Evolutionary conservation across 2,797 vertebrate genomes (phyloP).

Genomic region (Centroberyx gerrardi): DNA sequence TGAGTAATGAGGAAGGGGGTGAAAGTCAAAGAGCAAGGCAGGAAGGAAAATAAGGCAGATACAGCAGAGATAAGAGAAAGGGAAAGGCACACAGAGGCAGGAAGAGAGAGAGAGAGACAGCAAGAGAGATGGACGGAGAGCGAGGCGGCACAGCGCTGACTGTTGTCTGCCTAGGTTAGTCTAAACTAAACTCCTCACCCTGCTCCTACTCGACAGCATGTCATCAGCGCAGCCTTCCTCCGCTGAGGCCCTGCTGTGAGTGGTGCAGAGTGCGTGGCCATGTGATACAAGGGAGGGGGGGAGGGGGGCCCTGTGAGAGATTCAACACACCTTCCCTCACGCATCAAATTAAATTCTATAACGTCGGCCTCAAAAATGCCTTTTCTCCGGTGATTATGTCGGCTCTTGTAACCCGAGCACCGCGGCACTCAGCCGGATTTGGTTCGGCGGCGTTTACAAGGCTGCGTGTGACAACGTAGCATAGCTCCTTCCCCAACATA

Average conservation of each 20-base stretch:
- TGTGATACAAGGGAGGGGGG: slow-evolving; percentile 58
- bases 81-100: slow-evolving; percentile 17
- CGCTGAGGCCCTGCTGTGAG: slow-evolving; percentile 56
- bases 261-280: slow-evolving; percentile 50
- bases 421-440: slow-evolving; percentile 55
- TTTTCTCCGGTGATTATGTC: slow-evolving; percentile 47
- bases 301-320: slow-evolving; percentile 40
- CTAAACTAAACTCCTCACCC: slow-evolving; percentile 44
- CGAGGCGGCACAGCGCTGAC: slow-evolving; percentile 32
- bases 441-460: slow-evolving; percentile 68
- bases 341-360: slow-evolving; percentile 42
- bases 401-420: slow-evolving; percentile 60
- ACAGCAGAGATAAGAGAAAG: slow-evolving; percentile 23
- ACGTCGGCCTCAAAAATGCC: slow-evolving; percentile 48
- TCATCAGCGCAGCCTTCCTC: slow-evolving; percentile 56
- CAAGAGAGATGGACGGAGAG: slow-evolving; percentile 22
- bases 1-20: slow-evolving; percentile 65
- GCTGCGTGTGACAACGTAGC: slow-evolving; percentile 59
- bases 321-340: slow-evolving; percentile 58
- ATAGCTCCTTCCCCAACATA: slow-evolving; percentile 42
- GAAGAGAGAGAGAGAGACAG: slow-evolving; percentile 1
- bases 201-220: slow-evolving; percentile 52
- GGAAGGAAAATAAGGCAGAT: slow-evolving; percentile 54
- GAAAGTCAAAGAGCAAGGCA: slow-evolving; percentile 60
- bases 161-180: slow-evolving; percentile 58